phyloP scores from a whole-genome alignment of 1,140 invertebrate species.

The Alviniconcha marisindica region DNA sequence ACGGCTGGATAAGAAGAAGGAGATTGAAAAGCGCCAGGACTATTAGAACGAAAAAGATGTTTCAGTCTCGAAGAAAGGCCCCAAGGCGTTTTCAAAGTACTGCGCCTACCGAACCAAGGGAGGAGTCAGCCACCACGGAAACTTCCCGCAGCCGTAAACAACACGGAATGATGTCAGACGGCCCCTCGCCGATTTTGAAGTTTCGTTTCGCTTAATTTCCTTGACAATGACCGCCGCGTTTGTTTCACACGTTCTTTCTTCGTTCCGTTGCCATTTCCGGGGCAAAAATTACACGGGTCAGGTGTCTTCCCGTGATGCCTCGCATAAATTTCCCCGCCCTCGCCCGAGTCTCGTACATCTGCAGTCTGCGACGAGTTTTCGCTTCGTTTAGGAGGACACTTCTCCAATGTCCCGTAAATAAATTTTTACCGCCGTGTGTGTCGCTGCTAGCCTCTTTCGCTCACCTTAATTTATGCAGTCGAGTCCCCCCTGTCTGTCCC shows the following conservation, averaged over 20 bases:
- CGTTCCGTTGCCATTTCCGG: constrained; percentile 29
- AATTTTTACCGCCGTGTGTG: not conserved
- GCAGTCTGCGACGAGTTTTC: constrained; percentile 6
- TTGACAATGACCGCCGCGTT: constrained; percentile 26
- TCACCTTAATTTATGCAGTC: too few relatives aligned
- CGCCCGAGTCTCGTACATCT: not conserved
- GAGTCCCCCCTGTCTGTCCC: too few relatives aligned
- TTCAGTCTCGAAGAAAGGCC: too few relatives aligned
- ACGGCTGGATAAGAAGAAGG: not conserved
- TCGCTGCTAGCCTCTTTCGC: not conserved
- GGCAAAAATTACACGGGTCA: constrained; percentile 36
- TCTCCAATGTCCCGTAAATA: constrained; percentile 2
- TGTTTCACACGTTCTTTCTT: constrained; percentile 22
- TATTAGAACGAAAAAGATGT: too few relatives aligned
- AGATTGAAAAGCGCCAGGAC: not conserved
- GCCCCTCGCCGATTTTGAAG: constrained; percentile 21
- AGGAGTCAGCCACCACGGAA: not conserved
- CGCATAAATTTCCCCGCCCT: constrained; percentile 27
- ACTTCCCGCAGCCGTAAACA: not conserved
- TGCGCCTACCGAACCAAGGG: not conserved
- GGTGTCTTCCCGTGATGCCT: constrained; percentile 31
- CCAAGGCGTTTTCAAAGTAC: not conserved
- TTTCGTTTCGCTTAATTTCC: constrained; percentile 30
- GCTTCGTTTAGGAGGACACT: not conserved
- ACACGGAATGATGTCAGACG: constrained; percentile 4